Conservation (phyloP, 2,113 vertebrate species). For the Nematolebias whitei region DNA sequence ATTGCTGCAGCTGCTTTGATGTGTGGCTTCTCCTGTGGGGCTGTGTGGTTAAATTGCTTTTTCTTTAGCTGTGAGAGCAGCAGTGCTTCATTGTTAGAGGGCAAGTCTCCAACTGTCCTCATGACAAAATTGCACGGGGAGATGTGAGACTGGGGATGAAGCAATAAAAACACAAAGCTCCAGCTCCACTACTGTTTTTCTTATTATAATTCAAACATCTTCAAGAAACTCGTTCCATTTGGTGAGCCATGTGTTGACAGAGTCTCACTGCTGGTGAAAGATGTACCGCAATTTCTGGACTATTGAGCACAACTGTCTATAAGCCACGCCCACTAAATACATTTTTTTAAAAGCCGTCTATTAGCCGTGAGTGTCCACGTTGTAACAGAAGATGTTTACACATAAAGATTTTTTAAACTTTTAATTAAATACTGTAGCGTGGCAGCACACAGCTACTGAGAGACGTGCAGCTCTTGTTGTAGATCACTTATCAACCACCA, state of each 20-base stretch:
- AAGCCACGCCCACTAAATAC: too few species aligned
- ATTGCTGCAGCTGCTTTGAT: slow-evolving; percentile 40
- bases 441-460: too few species aligned
- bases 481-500: too few species aligned
- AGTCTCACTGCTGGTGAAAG: background rate
- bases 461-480: too few species aligned
- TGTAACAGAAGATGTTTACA: too few species aligned
- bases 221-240: background rate
- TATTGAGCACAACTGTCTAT: too few species aligned
- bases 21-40: slow-evolving; percentile 46
- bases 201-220: slow-evolving; percentile 6
- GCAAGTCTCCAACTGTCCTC: slow-evolving; percentile 47
- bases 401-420: too few species aligned
- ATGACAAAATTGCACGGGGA: slow-evolving; percentile 13
- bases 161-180: background rate
- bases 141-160: background rate
- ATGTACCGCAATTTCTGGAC: too few species aligned
- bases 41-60: slow-evolving; percentile 66
- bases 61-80: slow-evolving; percentile 53
- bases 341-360: too few species aligned
- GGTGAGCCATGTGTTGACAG: background rate
- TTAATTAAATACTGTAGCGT: too few species aligned
- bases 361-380: too few species aligned
- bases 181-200: background rate
- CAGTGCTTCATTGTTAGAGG: slow-evolving; percentile 45